phyloP scores from a whole-genome alignment of 2,888 invertebrate genomes.

The Pemphredon lugubris region DNA sequence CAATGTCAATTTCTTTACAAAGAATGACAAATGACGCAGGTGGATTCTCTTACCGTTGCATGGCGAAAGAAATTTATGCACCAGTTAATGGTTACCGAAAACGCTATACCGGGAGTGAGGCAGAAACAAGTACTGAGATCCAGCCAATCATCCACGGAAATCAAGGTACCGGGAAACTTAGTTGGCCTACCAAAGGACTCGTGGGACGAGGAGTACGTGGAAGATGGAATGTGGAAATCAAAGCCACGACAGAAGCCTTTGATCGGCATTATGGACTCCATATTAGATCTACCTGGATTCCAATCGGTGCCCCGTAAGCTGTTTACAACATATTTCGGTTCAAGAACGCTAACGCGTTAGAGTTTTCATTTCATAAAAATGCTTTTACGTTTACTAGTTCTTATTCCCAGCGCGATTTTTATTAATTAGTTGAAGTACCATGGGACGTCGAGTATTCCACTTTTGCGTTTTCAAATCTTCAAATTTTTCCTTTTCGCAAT shows the following conservation, averaged over 20 bases:
- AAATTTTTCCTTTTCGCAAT: too few species aligned
- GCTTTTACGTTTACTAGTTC: too few species aligned
- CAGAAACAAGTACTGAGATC: conserved; percentile 38
- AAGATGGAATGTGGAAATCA: conserved; percentile 58
- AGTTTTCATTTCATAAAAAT: background rate
- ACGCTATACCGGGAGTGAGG: conserved; percentile 44
- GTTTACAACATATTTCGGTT: background rate
- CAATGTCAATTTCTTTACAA: too few species aligned
- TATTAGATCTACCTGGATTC: conserved; percentile 46
- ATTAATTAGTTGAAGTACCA: too few species aligned
- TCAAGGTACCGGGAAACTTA: conserved; percentile 47
- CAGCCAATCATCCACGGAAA: conserved; percentile 15
- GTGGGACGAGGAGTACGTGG: conserved; percentile 26
- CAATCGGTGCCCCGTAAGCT: conserved; percentile 28
- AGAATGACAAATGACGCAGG: conserved; percentile 20
- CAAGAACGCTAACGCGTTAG: background rate
- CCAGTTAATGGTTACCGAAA: conserved; percentile 38
- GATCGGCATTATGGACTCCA: conserved; percentile 40
- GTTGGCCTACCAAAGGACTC: conserved; percentile 28
- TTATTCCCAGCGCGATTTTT: too few species aligned
- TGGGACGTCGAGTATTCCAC: too few species aligned
- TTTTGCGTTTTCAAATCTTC: too few species aligned
- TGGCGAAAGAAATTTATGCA: conserved; percentile 54
- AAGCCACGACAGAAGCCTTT: conserved; percentile 50
- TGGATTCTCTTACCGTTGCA: conserved; percentile 12